Evolutionary conservation across 2,113 vertebrate genomes (phyloP).

Genomic region (Mirounga angustirostris): DNA sequence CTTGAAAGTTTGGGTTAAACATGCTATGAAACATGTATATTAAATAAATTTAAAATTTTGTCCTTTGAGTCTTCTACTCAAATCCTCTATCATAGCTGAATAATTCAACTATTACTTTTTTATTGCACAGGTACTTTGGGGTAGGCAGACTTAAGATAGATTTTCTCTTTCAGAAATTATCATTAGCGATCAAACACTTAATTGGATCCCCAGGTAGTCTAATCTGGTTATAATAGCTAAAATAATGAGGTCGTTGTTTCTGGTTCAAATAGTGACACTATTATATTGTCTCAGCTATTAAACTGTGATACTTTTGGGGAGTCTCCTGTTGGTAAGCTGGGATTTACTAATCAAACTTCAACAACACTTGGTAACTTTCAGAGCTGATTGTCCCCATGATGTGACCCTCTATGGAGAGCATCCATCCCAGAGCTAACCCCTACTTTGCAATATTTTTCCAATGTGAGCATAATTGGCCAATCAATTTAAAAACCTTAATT

Average conservation of each 20-base stretch:
- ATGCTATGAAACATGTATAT: background rate
- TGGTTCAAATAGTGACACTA: background rate
- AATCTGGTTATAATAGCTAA: background rate
- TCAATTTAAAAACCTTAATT: background rate
- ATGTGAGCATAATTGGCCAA: background rate
- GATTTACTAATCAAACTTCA: background rate
- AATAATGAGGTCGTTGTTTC: background rate
- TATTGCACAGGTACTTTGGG: background rate
- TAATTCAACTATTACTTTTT: background rate
- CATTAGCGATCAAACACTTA: background rate
- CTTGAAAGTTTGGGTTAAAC: background rate
- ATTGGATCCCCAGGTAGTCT: background rate
- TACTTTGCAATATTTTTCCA: background rate
- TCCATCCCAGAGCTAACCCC: background rate
- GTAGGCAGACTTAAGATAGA: background rate
- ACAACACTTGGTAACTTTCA: background rate
- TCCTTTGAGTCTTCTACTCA: background rate
- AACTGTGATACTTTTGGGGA: background rate
- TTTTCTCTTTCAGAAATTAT: background rate
- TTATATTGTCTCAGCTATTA: background rate
- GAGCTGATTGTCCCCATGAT: background rate
- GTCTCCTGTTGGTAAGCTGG: background rate
- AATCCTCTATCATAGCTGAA: background rate
- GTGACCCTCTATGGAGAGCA: background rate
- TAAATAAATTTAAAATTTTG: conserved; percentile 12